Percentiles rank a stretch among this genome's conserved stretches.
Evolutionary conservation across 2,888 invertebrate genomes (phyloP).

Genomic region (Pollenia amentaria): DNA sequence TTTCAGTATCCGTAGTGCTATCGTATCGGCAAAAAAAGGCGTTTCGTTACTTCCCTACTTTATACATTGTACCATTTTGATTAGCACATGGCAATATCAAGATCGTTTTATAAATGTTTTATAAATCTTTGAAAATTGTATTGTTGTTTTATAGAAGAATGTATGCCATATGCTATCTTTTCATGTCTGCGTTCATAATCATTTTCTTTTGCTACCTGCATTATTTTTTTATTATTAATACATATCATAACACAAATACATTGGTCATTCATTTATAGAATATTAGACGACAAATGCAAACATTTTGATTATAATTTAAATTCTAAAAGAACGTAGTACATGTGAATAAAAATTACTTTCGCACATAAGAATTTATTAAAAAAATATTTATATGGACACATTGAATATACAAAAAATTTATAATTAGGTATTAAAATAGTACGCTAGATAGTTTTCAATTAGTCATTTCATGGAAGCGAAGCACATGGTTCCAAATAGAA

Average conservation of each 20-base stretch:
- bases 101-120: background rate
- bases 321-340: background rate
- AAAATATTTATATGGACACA: background rate
- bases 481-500: slow-evolving; percentile 58
- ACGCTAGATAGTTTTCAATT: slow-evolving; percentile 20
- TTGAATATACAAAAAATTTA: background rate
- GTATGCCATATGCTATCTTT: slow-evolving; percentile 45
- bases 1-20: no score
- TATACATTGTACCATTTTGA: background rate
- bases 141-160: slow-evolving; percentile 10
- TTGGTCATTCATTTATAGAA: background rate
- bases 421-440: background rate
- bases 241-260: slow-evolving; percentile 32
- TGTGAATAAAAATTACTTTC: slow-evolving; percentile 10
- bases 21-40: no score
- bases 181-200: slow-evolving; percentile 3
- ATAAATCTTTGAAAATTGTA: background rate
- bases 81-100: slow-evolving; percentile 38
- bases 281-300: slow-evolving; percentile 26
- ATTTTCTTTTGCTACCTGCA: slow-evolving; percentile 38
- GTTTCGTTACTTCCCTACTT: background rate
- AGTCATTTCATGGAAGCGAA: slow-evolving; percentile 40
- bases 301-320: background rate
- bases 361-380: slow-evolving; percentile 7
- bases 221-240: background rate